These are phyloP conservation scores for Idaea aversata DNA, from an alignment of 2,888 invertebrate species.

Conservation along the genomic window DNA sequence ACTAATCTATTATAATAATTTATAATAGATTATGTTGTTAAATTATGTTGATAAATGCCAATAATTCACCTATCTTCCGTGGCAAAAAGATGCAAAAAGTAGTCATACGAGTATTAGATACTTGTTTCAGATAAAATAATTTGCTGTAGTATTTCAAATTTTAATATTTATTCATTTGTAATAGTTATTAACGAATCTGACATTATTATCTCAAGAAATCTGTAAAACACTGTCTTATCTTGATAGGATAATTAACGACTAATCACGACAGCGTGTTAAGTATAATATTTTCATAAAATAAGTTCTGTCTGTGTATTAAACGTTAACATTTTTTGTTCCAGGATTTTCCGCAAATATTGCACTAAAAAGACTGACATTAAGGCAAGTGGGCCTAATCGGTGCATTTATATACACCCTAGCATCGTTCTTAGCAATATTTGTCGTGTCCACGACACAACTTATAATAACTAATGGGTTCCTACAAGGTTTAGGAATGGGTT, in stretches of 20 bases:
- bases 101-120: background rate
- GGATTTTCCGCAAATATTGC: conserved; percentile 85
- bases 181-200: no score
- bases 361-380: conserved; percentile 82
- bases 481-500: conserved; percentile 84
- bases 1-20: no score
- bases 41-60: no score
- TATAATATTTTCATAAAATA: no score
- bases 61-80: no score
- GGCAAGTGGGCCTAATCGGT: conserved; percentile 84
- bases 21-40: no score
- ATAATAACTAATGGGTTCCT: conserved; percentile 83
- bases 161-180: background rate
- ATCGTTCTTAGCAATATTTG: conserved; percentile 82
- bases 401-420: conserved; percentile 83
- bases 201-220: no score
- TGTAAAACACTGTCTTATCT: no score
- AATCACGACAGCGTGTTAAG: no score
- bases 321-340: conserved; percentile 49
- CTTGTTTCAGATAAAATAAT: background rate
- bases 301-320: no score
- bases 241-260: no score
- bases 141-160: background rate
- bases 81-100: background rate
- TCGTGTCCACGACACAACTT: conserved; percentile 81